Conservation (phyloP, 1,140 invertebrate species). For the Planococcus citri region DNA sequence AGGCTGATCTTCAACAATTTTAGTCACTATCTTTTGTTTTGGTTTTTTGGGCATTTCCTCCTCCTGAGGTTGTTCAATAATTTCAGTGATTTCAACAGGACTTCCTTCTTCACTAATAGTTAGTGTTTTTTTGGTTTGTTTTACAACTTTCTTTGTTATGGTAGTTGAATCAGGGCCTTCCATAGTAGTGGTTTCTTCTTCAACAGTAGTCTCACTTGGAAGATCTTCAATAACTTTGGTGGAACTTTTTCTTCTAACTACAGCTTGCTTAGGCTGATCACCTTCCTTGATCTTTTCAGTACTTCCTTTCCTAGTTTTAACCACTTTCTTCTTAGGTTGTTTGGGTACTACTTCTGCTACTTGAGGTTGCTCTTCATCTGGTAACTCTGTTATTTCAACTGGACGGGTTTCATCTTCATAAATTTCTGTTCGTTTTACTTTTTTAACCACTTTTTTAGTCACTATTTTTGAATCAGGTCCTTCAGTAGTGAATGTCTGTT, state of each 20-base stretch:
- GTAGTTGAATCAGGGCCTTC: neutral
- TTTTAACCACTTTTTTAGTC: neutral
- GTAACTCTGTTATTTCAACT: constrained; percentile 13
- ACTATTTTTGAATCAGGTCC: neutral
- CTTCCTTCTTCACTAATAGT: neutral
- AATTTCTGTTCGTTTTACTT: neutral
- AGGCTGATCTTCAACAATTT: no score
- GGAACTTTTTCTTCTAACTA: neutral
- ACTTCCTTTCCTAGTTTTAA: neutral
- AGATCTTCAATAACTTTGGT: constrained; percentile 13
- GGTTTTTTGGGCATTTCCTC: neutral
- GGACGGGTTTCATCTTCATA: constrained; percentile 18
- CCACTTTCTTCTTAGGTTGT: neutral
- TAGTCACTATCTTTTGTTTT: constrained; percentile 23
- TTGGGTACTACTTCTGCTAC: neutral
- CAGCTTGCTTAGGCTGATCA: neutral
- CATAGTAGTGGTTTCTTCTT: neutral
- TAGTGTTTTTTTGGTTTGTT: neutral
- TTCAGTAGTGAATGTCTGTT: neutral
- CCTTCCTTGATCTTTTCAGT: neutral
- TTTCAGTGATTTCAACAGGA: neutral
- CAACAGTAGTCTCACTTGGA: neutral
- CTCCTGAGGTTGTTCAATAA: constrained; percentile 32
- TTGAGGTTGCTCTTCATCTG: constrained; percentile 11
- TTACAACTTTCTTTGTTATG: neutral